These are phyloP conservation scores for Bilobella aurantiaca DNA, from an alignment of 1,140 invertebrate genomes.

Conservation along the genomic window DNA sequence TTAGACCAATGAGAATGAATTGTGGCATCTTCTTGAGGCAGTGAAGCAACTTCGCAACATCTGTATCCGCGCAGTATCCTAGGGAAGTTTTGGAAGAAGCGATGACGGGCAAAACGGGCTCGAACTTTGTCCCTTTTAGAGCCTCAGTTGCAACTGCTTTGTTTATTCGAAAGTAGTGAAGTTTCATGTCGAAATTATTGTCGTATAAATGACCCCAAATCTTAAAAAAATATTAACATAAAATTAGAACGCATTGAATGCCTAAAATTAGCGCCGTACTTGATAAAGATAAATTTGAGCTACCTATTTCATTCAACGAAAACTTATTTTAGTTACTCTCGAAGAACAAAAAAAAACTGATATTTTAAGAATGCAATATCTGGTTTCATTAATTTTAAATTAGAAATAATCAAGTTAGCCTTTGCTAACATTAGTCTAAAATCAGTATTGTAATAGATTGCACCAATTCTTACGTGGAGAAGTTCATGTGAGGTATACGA, in stretches of 20 bases:
- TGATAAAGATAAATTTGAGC: no score
- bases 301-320: no score
- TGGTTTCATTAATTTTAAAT: no score
- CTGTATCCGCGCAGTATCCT: conserved; percentile 2
- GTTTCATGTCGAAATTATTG: conserved; percentile 14
- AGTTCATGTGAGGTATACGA: neutral
- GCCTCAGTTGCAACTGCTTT: neutral
- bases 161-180: neutral
- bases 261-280: no score
- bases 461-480: neutral
- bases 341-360: no score
- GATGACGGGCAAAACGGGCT: conserved; percentile 9
- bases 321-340: no score
- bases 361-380: no score
- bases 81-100: neutral
- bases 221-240: neutral
- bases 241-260: neutral
- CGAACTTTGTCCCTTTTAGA: conserved; percentile 14
- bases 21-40: conserved; percentile 8
- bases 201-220: conserved; percentile 5
- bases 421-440: no score
- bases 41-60: neutral
- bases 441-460: no score
- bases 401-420: no score
- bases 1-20: conserved; percentile 11